Conservation (phyloP, 2,888 invertebrate genomes). For the Emmelina monodactyla region DNA sequence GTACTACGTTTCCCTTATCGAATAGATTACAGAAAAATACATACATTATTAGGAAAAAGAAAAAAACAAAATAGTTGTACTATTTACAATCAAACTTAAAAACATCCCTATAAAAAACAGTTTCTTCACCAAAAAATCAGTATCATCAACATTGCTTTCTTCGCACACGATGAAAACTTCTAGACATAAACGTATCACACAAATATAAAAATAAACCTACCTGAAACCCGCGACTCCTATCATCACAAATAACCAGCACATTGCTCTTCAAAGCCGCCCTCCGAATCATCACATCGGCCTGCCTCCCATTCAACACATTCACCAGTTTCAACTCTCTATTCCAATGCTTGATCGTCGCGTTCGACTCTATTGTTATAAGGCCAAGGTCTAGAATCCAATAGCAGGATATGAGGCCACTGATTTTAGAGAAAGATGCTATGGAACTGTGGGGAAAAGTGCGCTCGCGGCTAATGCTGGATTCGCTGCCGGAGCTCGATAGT, state of each 20-base stretch:
- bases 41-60: no score
- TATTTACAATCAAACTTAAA: no score
- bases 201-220: no score
- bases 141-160: no score
- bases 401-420: slow-evolving; percentile 36
- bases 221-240: slow-evolving; percentile 39
- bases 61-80: no score
- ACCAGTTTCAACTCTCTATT: slow-evolving; percentile 28
- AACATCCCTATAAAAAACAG: no score
- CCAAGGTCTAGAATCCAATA: slow-evolving; percentile 37
- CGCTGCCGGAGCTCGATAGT: slow-evolving; percentile 37
- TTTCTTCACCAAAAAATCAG: no score
- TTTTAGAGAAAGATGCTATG: slow-evolving; percentile 27
- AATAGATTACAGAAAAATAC: no score
- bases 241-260: slow-evolving; percentile 44
- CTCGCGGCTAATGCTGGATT: slow-evolving; percentile 25
- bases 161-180: no score
- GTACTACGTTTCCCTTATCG: no score
- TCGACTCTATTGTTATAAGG: slow-evolving; percentile 43
- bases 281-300: slow-evolving; percentile 31
- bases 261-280: slow-evolving; percentile 41
- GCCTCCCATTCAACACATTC: slow-evolving; percentile 38
- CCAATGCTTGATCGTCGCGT: slow-evolving; percentile 51
- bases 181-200: no score
- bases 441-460: slow-evolving; percentile 13